Percentiles rank a stretch among this genome's conserved stretches.
Conservation (phyloP, 2,113 vertebrate genomes). For the Neolamprologus tretocephalus region DNA sequence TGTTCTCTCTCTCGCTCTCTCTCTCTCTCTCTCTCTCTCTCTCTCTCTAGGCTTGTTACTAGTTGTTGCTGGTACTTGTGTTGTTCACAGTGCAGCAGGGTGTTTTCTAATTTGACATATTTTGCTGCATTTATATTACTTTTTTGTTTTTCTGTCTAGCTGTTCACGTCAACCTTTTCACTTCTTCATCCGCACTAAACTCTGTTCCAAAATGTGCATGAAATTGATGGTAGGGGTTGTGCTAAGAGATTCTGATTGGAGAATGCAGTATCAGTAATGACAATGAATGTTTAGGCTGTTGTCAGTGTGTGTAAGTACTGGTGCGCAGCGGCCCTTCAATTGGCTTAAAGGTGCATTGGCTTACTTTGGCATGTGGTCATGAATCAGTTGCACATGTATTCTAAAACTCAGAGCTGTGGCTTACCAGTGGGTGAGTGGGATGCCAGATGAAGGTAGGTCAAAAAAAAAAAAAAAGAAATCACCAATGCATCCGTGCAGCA, state of each 20-base stretch:
- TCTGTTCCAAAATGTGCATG: neutral
- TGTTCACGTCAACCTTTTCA: neutral
- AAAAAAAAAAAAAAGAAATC: neutral
- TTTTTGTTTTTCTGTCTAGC: neutral
- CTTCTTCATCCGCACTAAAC: neutral
- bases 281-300: neutral
- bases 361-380: neutral
- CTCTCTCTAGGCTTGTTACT: neutral
- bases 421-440: neutral
- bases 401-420: neutral
- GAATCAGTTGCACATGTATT: neutral
- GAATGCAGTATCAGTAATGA: neutral
- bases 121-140: neutral
- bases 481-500: neutral
- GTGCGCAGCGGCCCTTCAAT: neutral
- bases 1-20: rapidly evolving
- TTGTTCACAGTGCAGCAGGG: neutral
- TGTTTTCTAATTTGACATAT: neutral
- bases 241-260: neutral
- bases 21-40: rapidly evolving
- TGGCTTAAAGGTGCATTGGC: neutral
- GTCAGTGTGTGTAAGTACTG: neutral
- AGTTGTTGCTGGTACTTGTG: neutral
- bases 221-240: neutral
- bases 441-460: neutral